Base-by-base conservation (phyloP, 2,113 vertebrate species). In the Chascanopsetta lugubris region DNA sequence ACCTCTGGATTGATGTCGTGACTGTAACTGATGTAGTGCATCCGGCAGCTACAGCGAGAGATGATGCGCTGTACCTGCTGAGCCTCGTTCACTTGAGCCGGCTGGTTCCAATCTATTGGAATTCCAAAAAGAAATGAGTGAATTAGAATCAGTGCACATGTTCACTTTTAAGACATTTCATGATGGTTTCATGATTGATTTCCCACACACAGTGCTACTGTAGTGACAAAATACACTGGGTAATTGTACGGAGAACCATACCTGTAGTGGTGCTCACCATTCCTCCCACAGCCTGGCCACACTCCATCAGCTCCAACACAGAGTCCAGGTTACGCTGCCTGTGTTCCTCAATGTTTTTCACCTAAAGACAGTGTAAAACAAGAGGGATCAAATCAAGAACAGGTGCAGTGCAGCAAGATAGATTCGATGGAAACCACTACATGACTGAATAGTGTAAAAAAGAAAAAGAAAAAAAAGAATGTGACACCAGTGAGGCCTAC, bases 1-100 rank as follows among this genome's bases (percentile, higher is more conserved):
- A 99, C 87, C 80, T 99, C 97, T 0, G 97, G 95, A 91, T 97
- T 94, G 18, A 99, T 95, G 82, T 99, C 97, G 0, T 99, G 96
- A 85, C 97, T 99, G 87, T 99, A 99, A 82, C 97, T 95, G 87
- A 99, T 97, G 89, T 99, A 99, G 86, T 97, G 97, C 97, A 99
- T 99, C 70, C 95, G 91, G 84, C 97, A 99, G 85, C 92, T 98
- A 90, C 97, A 99, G 51, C 96, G 96, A 0, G 97, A 99, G 87
- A 99, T 99, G 82, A 98, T 98, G 20, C 97, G 91, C 88, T 99
- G 97, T 26, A 99, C 95, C 84, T 99, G 97, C 83, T 96, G 96
- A 18, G 94, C 89, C 84, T 97, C 95, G 53, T 96, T 96, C 18
- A 93, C 94, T 80, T 98, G 96, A 0, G 95, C 93, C 0, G 97